Base-by-base conservation (phyloP, 2,113 vertebrate genomes). In the Corythornis vintsioides region DNA sequence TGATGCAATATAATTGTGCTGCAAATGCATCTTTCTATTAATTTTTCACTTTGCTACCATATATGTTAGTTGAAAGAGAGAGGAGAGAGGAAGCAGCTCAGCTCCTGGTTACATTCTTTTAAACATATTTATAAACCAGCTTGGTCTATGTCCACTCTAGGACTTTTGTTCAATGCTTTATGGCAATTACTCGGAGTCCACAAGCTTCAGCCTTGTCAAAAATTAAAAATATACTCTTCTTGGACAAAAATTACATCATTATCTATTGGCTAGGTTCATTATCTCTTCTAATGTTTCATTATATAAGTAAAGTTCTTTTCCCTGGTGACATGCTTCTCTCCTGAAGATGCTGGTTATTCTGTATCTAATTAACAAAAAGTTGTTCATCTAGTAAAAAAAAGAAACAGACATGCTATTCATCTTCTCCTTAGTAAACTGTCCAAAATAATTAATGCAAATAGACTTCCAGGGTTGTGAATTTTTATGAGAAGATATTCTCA, bases 401-500 rank as follows among this genome's bases (percentile, higher is more conserved):
- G 55, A 59, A 88, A 57, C 61, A 83, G 83, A 40, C 64, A 60
- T 59, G 71, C 78, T 89, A 89, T 95, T 96, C 81, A 67, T 94
- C 91, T 93, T 96, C 84, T 94, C 75, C 79, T 83, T 96, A 85
- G 89, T 96, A 94, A 95, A 94, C 67, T 94, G 76, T 93, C 84
- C 64, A 92, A 88, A 96, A 96, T 96, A 89, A 96, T 96, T 93
- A 92, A 96, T 94, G 81, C 81, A 92, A 87, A 90, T 70, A 96
- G 89, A 83, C 38, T 80, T 89, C 35, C 40, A 91, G 56, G 33
- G 52, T 63, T 91, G 74, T 86, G 82, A 95, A 93, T 93, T 92
- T 91, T 96, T 42, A 93, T 93, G 84, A 92, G 87, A 92, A 85
- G 60, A 67, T 93, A 45, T n/a, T 95, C 59, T 92, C 78, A 89